Evolutionary conservation across 2,888 invertebrate species (phyloP), one percentile per base, ranked within the genome.

Genomic region (Drosophila niveifrons): DNA sequence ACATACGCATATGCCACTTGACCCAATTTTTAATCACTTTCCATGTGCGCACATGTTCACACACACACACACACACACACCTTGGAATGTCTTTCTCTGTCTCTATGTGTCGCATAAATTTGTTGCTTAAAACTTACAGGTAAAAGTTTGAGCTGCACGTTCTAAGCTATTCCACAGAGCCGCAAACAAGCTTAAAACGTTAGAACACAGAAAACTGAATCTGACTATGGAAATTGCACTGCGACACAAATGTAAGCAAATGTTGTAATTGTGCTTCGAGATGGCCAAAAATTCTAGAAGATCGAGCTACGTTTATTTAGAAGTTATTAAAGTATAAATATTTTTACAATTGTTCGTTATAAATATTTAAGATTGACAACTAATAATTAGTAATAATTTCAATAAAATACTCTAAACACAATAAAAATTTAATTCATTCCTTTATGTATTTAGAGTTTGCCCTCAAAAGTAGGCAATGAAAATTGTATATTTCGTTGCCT

Each of bases 21-120:
- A 90, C 85, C 89, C 85, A 90, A 90, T 85, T 85, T 90, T 87
- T 90, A 85, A 85, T 90, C 85, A 85, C 89, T 88, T 78, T 80
- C 71, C 78, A 72, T 62, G 67, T 76, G 76, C 82, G 74, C 79
- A 88, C 82, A 88, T 78, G 79, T 72, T 78, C 58, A 58, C 44
- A 44, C 36, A 4, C 28, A 13, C 28, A n/a, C 58, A 58, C 44
- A 44, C 58, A 58, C 44, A 44, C 36, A 4, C 28, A 13, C 28
- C 23, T 23, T 23, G 23, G 6, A 23, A 23, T 23, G 17, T 3
- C 28, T 13, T 8, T 31, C 15, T 11, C 7, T 29, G 17, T 66
- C 28, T 57, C 39, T 61, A 39, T 56, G 48, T 72, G 59, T 58
- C 64, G 71, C 87, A 85, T 85, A 85, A 85, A 88, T 90, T 78